Evolutionary conservation across 2,113 vertebrate genomes (phyloP).

Genomic region (Xyliphius kryptos): DNA sequence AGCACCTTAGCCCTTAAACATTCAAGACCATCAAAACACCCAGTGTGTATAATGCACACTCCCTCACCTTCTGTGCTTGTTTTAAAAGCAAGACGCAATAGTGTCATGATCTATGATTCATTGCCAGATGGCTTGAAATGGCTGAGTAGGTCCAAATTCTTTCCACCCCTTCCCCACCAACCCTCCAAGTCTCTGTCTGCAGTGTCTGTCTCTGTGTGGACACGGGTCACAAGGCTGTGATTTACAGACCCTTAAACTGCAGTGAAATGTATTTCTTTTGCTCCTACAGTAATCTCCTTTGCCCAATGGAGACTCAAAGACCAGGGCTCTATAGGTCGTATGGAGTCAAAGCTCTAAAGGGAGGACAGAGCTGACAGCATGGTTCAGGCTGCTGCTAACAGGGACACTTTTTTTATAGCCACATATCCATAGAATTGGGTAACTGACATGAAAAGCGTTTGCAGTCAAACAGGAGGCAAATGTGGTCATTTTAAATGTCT

Average conservation of each 20-base stretch:
- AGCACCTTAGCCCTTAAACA: background rate
- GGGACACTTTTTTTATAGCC: too few species aligned
- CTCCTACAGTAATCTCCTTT: constrained; percentile 16
- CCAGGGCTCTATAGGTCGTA: constrained; percentile 14
- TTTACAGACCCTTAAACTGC: constrained; percentile 20
- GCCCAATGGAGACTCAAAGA: constrained; percentile 11
- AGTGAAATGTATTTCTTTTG: constrained; percentile 19
- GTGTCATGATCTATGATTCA: constrained; percentile 48
- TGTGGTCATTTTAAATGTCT: too few species aligned
- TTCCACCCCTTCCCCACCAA: background rate
- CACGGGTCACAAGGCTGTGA: background rate
- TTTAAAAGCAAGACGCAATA: constrained; percentile 42
- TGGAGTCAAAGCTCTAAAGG: constrained; percentile 15
- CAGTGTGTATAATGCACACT: constrained; percentile 42
- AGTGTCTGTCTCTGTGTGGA: background rate
- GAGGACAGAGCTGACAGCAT: background rate
- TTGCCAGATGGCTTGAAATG: constrained; percentile 38
- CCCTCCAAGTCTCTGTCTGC: too few species aligned
- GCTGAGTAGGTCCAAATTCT: constrained; percentile 23
- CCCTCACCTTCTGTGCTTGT: constrained; percentile 21
- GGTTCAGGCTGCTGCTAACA: constrained; percentile 12
- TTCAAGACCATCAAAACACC: constrained; percentile 16
- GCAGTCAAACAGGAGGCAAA: too few species aligned
- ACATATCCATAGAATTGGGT: too few species aligned
- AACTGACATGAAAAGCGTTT: too few species aligned